Evolutionary conservation across 2,113 vertebrate species (phyloP).

Genomic region (Sardina pilchardus): DNA sequence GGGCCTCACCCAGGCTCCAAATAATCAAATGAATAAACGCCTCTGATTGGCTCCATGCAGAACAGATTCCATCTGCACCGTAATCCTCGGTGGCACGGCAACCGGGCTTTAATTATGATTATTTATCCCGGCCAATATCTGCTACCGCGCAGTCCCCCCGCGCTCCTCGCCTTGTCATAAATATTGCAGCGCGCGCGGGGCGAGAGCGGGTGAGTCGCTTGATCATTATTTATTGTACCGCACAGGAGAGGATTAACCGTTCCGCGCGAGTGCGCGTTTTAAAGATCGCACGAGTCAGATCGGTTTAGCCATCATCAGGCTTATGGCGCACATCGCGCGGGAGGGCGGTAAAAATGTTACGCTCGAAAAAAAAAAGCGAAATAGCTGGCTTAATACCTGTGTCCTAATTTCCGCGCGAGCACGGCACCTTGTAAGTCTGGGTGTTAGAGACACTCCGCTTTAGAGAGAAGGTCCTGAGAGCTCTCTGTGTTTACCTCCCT

Average conservation of each 20-base stretch:
- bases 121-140: conserved; percentile 30
- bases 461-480: not conserved
- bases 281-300: not conserved
- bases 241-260: conserved; percentile 14
- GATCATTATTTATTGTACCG: conserved; percentile 22
- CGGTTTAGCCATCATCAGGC: not conserved
- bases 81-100: conserved; percentile 22
- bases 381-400: not conserved
- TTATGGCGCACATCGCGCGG: not conserved
- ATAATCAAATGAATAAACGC: conserved; percentile 30
- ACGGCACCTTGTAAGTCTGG: not conserved
- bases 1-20: not conserved
- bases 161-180: conserved; percentile 21
- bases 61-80: conserved; percentile 27
- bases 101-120: conserved; percentile 30
- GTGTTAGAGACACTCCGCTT: not conserved
- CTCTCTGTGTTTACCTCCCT: not conserved
- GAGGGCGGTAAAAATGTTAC: not conserved
- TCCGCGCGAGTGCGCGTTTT: not conserved
- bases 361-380: not conserved
- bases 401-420: not conserved
- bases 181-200: conserved; percentile 20
- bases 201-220: conserved; percentile 3
- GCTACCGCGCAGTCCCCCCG: too few species aligned
- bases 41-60: not conserved